phyloP scores from a whole-genome alignment of 2,888 invertebrate species.

The Dugesia japonica region DNA sequence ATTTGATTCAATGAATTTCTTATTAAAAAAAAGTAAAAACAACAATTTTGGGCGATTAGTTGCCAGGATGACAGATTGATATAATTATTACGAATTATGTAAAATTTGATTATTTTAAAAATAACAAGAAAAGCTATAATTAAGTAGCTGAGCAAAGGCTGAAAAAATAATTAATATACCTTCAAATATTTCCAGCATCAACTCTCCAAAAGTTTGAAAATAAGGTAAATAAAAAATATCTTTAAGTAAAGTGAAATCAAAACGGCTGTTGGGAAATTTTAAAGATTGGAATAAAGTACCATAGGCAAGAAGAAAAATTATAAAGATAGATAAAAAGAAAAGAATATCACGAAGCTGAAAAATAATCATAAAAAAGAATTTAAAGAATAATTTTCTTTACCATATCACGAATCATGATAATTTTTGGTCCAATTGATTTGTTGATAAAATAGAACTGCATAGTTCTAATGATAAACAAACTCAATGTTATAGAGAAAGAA shows the following conservation, averaged over 20 bases:
- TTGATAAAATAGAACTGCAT: conserved; percentile 44
- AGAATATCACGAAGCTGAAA: conserved; percentile 20
- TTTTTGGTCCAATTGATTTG: conserved; percentile 46
- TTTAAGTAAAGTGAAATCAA: neutral
- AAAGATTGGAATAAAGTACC: conserved; percentile 6
- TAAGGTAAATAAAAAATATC: conserved; percentile 21
- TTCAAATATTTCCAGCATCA: conserved; percentile 13
- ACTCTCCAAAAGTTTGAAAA: conserved; percentile 23
- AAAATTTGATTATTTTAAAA: no score
- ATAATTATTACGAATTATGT: no score
- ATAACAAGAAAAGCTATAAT: no score
- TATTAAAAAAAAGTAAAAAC: no score
- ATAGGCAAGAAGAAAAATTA: conserved; percentile 17
- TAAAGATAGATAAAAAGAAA: conserved; percentile 17
- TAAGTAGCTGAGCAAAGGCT: no score
- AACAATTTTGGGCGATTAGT: no score
- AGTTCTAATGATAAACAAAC: conserved; percentile 42
- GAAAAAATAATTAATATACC: no score
- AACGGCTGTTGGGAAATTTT: neutral
- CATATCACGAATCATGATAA: conserved; percentile 47
- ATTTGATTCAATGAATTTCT: no score
- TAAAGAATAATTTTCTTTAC: no score
- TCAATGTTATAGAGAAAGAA: conserved; percentile 41
- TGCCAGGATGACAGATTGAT: no score
- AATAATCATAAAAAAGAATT: no score